Conservation (phyloP, 2,888 invertebrate species). For the Diaprepes abbreviatus region DNA sequence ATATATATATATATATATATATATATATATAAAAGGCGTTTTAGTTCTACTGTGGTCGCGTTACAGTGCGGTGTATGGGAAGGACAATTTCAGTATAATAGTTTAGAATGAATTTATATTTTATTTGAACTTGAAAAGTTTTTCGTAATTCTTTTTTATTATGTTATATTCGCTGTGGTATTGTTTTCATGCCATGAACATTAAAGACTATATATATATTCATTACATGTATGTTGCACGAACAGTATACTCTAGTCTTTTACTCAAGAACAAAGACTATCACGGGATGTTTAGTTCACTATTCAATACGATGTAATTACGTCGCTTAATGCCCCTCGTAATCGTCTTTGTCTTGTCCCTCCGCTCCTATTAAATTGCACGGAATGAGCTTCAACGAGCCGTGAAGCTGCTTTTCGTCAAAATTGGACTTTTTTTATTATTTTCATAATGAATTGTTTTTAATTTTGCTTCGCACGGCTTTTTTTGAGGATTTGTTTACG, state of each 20-base stretch:
- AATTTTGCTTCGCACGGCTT: constrained; percentile 32
- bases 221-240: constrained; percentile 5
- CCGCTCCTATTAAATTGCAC: constrained; percentile 40
- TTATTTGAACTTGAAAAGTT: too few species aligned
- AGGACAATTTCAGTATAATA: too few species aligned
- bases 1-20: too few species aligned
- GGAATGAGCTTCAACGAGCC: constrained; percentile 33
- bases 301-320: constrained; percentile 49
- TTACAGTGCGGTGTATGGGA: too few species aligned
- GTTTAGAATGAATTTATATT: too few species aligned
- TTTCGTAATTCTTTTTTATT: too few species aligned
- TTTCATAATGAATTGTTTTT: constrained; percentile 35
- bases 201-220: too few species aligned
- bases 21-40: too few species aligned
- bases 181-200: too few species aligned
- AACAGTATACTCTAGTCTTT: constrained; percentile 3
- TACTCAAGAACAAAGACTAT: constrained; percentile 38
- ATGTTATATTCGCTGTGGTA: too few species aligned
- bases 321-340: constrained; percentile 44
- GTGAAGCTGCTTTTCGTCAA: constrained; percentile 32
- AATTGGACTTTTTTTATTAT: constrained; percentile 29
- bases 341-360: constrained; percentile 48
- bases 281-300: constrained; percentile 44
- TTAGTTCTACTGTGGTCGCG: too few species aligned
- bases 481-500: constrained; percentile 24